Evolutionary conservation across 2,797 vertebrate species (phyloP), one percentile per base, ranked within the genome.

Genomic region (Hydrolagus colliei): DNA sequence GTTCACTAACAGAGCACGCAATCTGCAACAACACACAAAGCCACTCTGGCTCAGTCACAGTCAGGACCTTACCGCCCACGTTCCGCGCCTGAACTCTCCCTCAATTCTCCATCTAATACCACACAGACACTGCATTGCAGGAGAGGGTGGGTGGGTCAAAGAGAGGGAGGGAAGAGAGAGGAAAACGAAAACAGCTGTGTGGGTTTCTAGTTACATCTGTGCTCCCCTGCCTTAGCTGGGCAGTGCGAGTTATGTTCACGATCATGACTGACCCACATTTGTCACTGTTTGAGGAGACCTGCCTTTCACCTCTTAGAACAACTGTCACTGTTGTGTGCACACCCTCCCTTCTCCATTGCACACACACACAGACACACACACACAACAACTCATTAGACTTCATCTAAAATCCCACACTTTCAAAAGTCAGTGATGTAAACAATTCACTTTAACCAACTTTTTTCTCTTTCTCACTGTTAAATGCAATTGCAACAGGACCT

Each of bases 101-200:
- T 90, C 93, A 88, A 91, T 89, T 88, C 90, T 91, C 92, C 92
- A 89, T 91, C 91, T 91, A 92, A 91, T 92, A 91, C 92, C 92
- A 93, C 91, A 92, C 91, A 92, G 91, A 90, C 91, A 91, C 91
- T 92, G 91, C 89, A 91, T 91, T 91, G 90, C 91, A 90, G 90
- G 89, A 89, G 41, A 52, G 41, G 41, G 41, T 52, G 41, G 41
- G 41, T 52, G 41, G 41, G 41, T 52, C 41, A 52, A 6, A 52
- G 41, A 6, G 41, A 52, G 41, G 41, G 41, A 52, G 41, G 41
- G 41, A 52, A 52, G 41, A 52, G 41, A 52, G 6, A 92, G 91
- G 91, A 94, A 95, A 95, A 93, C 93, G 93, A 92, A 94, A 95
- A 94, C 94, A 95, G 93, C 92, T 95, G 94, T 91, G 86, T 91